A percentile compares a stretch with the other conserved stretches of the same genome.
Evolutionary conservation across 2,113 vertebrate species (phyloP).

Genomic region (Melozone crissalis): DNA sequence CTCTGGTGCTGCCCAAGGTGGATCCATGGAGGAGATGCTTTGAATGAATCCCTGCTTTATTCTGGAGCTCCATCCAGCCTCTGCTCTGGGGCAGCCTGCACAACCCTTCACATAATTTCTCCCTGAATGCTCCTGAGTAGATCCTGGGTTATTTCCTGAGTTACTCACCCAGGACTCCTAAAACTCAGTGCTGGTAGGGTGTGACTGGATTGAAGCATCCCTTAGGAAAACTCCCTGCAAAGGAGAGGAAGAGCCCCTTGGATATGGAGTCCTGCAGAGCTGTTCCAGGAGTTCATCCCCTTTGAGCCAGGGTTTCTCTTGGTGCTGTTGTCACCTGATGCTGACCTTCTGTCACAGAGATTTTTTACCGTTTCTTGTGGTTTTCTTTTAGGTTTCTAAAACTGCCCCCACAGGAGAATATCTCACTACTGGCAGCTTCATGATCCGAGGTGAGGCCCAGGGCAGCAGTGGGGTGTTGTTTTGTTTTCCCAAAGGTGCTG

Average conservation of each 20-base stretch:
- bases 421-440: slow-evolving; percentile 97
- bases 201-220: background rate
- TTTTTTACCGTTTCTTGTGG: rapidly evolving
- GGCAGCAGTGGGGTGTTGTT: background rate
- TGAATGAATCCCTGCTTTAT: background rate
- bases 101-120: background rate
- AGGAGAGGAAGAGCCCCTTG: background rate
- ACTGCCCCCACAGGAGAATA: slow-evolving; percentile 98
- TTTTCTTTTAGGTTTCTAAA: slow-evolving; percentile 87
- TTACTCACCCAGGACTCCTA: background rate
- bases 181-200: background rate
- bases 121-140: background rate
- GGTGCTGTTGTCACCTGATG: rapidly evolving
- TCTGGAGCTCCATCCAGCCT: background rate
- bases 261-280: background rate
- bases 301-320: background rate
- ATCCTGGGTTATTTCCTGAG: background rate
- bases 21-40: no score
- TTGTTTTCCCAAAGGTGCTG: background rate
- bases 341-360: background rate
- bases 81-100: background rate
- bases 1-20: no score
- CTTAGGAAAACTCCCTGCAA: background rate
- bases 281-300: background rate
- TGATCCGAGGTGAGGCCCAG: slow-evolving; percentile 91